Evolutionary conservation across 2,888 invertebrate genomes (phyloP).

Genomic region (Athetis lepigone): DNA sequence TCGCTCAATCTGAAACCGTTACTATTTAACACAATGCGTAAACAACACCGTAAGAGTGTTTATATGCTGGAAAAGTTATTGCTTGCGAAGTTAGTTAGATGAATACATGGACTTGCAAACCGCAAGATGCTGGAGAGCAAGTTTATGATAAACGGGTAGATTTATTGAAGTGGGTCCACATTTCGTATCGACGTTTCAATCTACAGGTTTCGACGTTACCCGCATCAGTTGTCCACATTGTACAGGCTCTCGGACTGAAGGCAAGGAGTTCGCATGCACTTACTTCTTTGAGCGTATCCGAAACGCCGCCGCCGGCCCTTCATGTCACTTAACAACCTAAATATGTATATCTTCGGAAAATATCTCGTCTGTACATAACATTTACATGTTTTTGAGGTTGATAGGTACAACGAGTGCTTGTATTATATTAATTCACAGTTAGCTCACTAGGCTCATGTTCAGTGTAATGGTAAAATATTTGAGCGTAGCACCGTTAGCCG

Average conservation of each 20-base stretch:
- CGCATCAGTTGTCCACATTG: conserved; percentile 65
- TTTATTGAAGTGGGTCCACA: conserved; percentile 64
- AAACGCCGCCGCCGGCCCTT: conserved; percentile 58
- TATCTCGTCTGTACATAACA: conserved; percentile 46
- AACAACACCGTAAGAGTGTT: conserved; percentile 76
- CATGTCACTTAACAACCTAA: conserved; percentile 53
- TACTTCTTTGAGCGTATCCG: conserved; percentile 60
- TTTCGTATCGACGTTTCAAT: conserved; percentile 70
- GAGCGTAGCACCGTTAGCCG: conserved; percentile 80
- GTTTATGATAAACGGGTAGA: conserved; percentile 66
- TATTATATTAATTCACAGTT: conserved; percentile 64
- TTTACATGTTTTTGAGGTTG: conserved; percentile 54
- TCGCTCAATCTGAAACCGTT: conserved; percentile 79
- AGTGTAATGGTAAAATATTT: conserved; percentile 78
- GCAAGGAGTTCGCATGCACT: conserved; percentile 54
- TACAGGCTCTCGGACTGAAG: conserved; percentile 58
- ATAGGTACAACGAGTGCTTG: conserved; percentile 47
- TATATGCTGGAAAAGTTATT: conserved; percentile 68
- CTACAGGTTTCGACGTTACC: conserved; percentile 64
- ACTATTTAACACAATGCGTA: conserved; percentile 80
- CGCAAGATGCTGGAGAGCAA: conserved; percentile 65
- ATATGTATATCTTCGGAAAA: conserved; percentile 51
- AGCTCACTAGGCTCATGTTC: conserved; percentile 57
- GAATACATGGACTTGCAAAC: conserved; percentile 64
- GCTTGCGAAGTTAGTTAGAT: conserved; percentile 67